A percentile compares a stretch with the other conserved stretches of the same genome.
phyloP scores from a whole-genome alignment of 2,888 invertebrate species.

The Tenthredo distinguenda region DNA sequence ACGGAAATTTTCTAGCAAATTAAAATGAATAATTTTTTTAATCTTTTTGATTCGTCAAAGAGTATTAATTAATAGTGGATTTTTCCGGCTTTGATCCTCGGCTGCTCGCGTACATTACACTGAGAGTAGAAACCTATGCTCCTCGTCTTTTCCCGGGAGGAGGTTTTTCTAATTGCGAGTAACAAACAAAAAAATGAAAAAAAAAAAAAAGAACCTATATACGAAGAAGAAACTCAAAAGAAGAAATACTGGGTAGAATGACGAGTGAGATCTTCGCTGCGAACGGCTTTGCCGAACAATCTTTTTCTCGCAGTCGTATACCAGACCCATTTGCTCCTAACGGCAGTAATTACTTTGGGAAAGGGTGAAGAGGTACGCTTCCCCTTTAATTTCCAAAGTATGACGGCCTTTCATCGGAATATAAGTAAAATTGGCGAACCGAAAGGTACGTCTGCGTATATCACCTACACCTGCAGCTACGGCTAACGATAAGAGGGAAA shows the following conservation, averaged over 20 bases:
- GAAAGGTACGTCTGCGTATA: background rate
- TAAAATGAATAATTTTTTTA: background rate
- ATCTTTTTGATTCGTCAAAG: background rate
- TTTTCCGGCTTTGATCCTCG: background rate
- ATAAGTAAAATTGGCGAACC: slow-evolving; percentile 32
- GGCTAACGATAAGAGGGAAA: background rate
- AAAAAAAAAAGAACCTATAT: background rate
- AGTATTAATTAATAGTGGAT: background rate
- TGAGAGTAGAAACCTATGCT: background rate
- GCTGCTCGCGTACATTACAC: background rate
- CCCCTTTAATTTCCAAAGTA: slow-evolving; percentile 43
- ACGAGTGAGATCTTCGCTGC: background rate
- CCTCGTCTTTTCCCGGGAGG: background rate
- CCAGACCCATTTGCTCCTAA: background rate
- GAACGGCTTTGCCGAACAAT: background rate
- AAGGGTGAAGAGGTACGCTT: slow-evolving; percentile 26
- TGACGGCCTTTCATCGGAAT: slow-evolving; percentile 36
- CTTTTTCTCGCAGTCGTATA: background rate
- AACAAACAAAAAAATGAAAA: background rate
- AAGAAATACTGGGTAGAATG: background rate
- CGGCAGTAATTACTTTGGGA: slow-evolving; percentile 46
- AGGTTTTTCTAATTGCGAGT: background rate
- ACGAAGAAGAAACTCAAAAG: background rate
- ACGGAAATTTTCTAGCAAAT: background rate
- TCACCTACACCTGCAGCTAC: background rate